Percentiles rank a stretch among this genome's conserved stretches.
These are phyloP conservation scores for Zaprionus taronus DNA, from an alignment of 1,140 invertebrate species.

Conservation along the genomic window DNA sequence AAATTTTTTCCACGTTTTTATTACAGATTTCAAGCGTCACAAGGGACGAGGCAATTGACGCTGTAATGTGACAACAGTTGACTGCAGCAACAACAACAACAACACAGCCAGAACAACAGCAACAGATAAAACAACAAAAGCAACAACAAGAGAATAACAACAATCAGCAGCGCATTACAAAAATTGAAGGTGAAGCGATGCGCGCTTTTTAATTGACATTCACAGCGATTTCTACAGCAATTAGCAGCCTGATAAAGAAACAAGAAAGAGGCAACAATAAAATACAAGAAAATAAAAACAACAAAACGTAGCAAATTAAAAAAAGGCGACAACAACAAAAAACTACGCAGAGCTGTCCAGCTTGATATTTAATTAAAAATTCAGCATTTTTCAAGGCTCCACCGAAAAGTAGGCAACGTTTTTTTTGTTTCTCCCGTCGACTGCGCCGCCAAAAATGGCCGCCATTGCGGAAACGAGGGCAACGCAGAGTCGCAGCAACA, in stretches of 20 bases:
- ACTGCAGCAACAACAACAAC: slow-evolving; percentile 52
- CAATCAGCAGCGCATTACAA: slow-evolving; percentile 16
- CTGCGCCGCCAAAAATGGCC: slow-evolving; percentile 52
- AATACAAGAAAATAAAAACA: slow-evolving; percentile 50
- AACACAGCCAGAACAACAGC: slow-evolving; percentile 35
- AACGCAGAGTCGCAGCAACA: slow-evolving; percentile 20
- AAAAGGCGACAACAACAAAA: slow-evolving; percentile 40
- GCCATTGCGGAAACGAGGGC: slow-evolving; percentile 54
- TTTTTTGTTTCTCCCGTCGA: slow-evolving; percentile 18
- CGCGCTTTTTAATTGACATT: slow-evolving; percentile 81
- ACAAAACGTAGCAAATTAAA: slow-evolving; percentile 51
- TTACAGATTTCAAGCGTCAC: slow-evolving; percentile 76
- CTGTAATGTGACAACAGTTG: slow-evolving; percentile 78
- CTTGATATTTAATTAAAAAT: slow-evolving; percentile 79
- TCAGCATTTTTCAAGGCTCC: slow-evolving; percentile 46
- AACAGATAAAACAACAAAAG: slow-evolving; percentile 37
- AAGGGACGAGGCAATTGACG: slow-evolving; percentile 57
- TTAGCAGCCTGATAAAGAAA: slow-evolving; percentile 52
- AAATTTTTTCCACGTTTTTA: slow-evolving; percentile 82
- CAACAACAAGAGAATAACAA: slow-evolving; percentile 37
- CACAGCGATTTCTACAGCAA: slow-evolving; percentile 69
- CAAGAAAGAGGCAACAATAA: slow-evolving; percentile 6
- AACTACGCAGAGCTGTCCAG: slow-evolving; percentile 29
- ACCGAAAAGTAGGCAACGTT: slow-evolving; percentile 61
- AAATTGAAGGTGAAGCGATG: slow-evolving; percentile 55